These are phyloP conservation scores for Chironomus tepperi DNA, from an alignment of 1,140 invertebrate species.

Conservation along the genomic window DNA sequence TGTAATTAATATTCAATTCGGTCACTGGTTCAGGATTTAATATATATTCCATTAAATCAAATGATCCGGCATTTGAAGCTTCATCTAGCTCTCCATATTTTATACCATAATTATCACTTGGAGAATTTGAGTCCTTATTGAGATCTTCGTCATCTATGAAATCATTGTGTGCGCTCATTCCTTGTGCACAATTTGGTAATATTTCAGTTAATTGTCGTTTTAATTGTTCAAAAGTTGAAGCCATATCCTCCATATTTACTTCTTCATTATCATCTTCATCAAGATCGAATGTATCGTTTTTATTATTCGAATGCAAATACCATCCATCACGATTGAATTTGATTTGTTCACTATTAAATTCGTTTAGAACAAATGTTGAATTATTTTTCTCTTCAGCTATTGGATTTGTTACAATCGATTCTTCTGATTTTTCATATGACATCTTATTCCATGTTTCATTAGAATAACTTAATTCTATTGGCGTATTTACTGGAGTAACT, in stretches of 20 bases:
- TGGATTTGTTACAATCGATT: neutral
- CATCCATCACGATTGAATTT: constrained; percentile 17
- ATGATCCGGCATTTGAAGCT: neutral
- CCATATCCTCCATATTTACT: constrained; percentile 22
- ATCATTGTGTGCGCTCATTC: constrained; percentile 17
- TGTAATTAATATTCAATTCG: constrained; percentile 27
- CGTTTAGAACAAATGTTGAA: neutral
- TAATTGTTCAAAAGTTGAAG: constrained; percentile 25
- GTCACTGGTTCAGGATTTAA: constrained; percentile 16
- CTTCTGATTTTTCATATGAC: constrained; percentile 14
- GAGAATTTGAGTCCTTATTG: constrained; percentile 3
- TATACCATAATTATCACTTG: neutral
- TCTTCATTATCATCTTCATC: constrained; percentile 15
- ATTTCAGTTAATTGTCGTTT: constrained; percentile 25
- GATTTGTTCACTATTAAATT: neutral
- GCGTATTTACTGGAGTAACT: constrained; percentile 27
- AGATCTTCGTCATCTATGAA: constrained; percentile 24
- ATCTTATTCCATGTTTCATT: constrained; percentile 25
- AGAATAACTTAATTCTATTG: constrained; percentile 26
- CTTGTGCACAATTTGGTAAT: constrained; percentile 26
- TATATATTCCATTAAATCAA: neutral
- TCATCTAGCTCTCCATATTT: neutral
- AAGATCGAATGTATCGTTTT: constrained; percentile 25
- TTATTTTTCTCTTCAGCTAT: neutral
- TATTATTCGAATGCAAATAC: constrained; percentile 26